Evolutionary conservation across 2,888 invertebrate species (phyloP).

Genomic region (Temnothorax unifasciatus): DNA sequence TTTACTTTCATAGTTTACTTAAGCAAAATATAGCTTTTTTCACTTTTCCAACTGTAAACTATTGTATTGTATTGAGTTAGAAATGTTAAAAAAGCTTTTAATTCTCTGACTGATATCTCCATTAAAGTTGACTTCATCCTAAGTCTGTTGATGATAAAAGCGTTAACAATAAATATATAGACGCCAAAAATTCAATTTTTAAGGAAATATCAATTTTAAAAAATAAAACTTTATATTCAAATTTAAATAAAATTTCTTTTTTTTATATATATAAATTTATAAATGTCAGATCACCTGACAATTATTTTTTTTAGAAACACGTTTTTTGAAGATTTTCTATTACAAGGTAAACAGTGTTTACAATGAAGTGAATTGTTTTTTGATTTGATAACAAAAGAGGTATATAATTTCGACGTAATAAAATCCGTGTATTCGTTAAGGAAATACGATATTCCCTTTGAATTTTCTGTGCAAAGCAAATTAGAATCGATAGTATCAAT

Average conservation of each 20-base stretch:
- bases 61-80: not conserved
- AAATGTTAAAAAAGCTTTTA: not conserved
- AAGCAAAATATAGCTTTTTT: not conserved
- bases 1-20: not conserved
- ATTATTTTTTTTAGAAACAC: not conserved
- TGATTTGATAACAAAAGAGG: not conserved
- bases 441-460: constrained; percentile 12
- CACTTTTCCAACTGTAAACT: not conserved
- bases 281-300: not conserved
- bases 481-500: not conserved
- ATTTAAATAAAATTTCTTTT: not conserved
- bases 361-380: not conserved
- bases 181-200: not conserved
- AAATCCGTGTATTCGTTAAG: not conserved
- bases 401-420: not conserved
- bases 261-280: not conserved
- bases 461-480: not conserved
- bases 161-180: not conserved
- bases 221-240: not conserved
- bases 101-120: not conserved
- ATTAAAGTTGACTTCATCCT: not conserved
- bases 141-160: not conserved
- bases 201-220: not conserved
- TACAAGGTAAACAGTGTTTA: not conserved
- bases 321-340: not conserved